Evolutionary conservation across 92 coral and sea anemone species (phyloP).

Genomic region (Epizoanthus stellaris): DNA sequence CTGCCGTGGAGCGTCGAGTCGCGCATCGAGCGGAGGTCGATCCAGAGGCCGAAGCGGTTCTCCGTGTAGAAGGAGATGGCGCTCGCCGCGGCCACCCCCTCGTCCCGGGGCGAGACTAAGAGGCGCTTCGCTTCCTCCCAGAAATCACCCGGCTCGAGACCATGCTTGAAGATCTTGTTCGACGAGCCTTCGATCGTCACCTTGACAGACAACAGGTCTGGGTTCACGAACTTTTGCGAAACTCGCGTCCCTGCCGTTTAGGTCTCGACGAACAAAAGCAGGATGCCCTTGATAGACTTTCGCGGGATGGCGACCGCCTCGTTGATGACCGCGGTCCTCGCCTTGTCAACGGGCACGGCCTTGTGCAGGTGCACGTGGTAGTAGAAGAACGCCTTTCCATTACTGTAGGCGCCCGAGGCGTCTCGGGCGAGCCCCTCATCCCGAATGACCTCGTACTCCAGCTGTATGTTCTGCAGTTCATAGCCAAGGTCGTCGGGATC

Average conservation of each 20-base stretch:
- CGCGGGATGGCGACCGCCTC: too few species aligned
- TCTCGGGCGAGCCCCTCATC: too few species aligned
- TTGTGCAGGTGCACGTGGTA: too few species aligned
- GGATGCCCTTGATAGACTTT: neutral
- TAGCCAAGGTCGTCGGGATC: too few species aligned
- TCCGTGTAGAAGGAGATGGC: neutral
- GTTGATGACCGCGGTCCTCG: too few species aligned
- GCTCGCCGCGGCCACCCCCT: neutral
- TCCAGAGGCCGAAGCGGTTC: neutral
- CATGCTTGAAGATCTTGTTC: neutral
- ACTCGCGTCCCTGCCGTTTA: neutral
- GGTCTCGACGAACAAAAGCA: neutral
- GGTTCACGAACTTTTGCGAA: neutral
- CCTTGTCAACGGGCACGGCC: too few species aligned
- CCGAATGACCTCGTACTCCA: too few species aligned
- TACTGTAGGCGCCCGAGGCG: too few species aligned
- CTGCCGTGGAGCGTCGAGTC: neutral
- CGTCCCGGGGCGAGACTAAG: neutral
- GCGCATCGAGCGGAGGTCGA: neutral
- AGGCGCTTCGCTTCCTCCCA: neutral
- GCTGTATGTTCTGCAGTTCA: too few species aligned
- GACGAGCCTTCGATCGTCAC: neutral
- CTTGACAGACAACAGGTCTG: neutral
- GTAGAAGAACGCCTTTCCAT: too few species aligned
- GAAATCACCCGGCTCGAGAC: neutral